Base-by-base conservation (phyloP, 23 tunicate genomes). In the Trididemnum nubilum region DNA sequence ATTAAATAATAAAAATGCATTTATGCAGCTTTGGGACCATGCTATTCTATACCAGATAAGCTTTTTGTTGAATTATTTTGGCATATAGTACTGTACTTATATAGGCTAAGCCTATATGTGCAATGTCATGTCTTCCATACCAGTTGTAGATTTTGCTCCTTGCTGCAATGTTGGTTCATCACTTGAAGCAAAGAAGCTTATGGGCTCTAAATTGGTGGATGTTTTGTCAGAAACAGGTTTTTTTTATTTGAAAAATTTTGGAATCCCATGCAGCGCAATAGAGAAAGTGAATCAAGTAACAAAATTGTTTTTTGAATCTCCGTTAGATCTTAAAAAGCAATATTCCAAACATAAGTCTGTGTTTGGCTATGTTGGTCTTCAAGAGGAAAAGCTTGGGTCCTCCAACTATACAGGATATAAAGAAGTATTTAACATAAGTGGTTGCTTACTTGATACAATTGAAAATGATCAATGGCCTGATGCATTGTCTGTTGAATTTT, bases 361-460 rank as follows among this genome's bases (percentile, higher is more conserved):
- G 0, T 83, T 73, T 36, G 87, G 87, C 0, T 83, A 73, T 36
- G 79, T 83, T 73, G 81, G 73, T 37, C 9, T 74, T 24, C 34
- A 29, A 27, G 79, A 72, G 30, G 87, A 83, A 73, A 59, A 81
- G 60, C 35, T 51, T 1, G 73, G 82, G 34, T 85, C 85, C 25
- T 35, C 71, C 3, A 36, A 73, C 28, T 84, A 83, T 0, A 25
- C 59, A 1, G 91, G 83, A 32, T 87, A 80, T 57, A 87, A 87
- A 81, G 91, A 87, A 63, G 73, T 84, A 12, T 87, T 71, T 63
- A 71, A 87, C 34, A 76, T 72, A n/a, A 70, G 75, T 50, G 86
- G 86, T n/a, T 36, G 60, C 5, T 49, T 72, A 0, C 50, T 82
- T 22, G n/a, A 3, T 50, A 29, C 25, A 2, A 70, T 1, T 40